Percentiles rank a stretch among this genome's conserved stretches.
Conservation (phyloP, 2,113 vertebrate species). For the Platichthys flesus region DNA sequence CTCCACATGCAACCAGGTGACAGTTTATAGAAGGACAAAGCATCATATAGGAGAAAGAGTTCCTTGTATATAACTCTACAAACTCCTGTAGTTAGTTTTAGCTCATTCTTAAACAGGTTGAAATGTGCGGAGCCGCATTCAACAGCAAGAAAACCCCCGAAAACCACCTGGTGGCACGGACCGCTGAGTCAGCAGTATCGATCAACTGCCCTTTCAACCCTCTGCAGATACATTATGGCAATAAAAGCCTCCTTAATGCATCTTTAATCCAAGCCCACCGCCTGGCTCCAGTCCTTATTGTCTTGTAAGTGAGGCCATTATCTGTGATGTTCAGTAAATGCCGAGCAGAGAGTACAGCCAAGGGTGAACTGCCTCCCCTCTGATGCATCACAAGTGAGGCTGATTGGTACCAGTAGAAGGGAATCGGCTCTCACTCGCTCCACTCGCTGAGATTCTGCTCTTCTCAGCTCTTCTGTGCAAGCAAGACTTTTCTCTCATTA, state of each 20-base stretch:
- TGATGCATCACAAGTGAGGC: no score
- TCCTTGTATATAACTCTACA: background rate
- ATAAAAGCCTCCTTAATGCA: constrained; percentile 59
- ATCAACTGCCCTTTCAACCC: constrained; percentile 57
- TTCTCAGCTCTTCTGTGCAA: constrained; percentile 22
- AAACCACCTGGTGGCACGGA: constrained; percentile 53
- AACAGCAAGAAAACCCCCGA: constrained; percentile 38
- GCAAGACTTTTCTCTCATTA: constrained; percentile 32
- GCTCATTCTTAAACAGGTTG: constrained; percentile 2
- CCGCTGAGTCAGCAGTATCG: constrained; percentile 59
- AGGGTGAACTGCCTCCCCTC: constrained; percentile 35
- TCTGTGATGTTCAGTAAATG: constrained; percentile 63
- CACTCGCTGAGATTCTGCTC: background rate
- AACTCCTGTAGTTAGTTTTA: no score
- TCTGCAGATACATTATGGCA: constrained; percentile 62
- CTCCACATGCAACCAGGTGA: background rate
- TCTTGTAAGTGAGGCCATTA: constrained; percentile 69
- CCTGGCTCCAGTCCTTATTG: constrained; percentile 52
- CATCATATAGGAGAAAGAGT: background rate
- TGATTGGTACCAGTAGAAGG: no score
- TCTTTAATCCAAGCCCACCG: constrained; percentile 64
- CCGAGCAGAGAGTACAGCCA: constrained; percentile 53
- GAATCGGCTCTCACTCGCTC: no score
- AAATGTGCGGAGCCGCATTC: constrained; percentile 4
- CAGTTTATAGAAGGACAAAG: background rate